These are phyloP conservation scores for Orthosia gothica DNA, from an alignment of 2,888 invertebrate genomes.

Conservation along the genomic window DNA sequence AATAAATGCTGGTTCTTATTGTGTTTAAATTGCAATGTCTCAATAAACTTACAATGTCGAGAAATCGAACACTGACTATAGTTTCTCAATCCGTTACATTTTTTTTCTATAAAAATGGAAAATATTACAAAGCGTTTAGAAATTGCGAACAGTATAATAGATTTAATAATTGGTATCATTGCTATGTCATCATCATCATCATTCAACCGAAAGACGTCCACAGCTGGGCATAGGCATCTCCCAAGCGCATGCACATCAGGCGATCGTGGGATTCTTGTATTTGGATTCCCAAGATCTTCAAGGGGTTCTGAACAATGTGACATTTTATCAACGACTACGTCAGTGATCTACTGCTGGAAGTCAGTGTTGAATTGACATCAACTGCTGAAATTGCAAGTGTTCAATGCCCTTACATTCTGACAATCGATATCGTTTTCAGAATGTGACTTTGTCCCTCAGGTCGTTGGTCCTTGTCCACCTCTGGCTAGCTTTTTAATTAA, in stretches of 20 bases:
- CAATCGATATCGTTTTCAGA: not conserved
- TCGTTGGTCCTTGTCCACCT: not conserved
- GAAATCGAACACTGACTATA: conserved; percentile 8
- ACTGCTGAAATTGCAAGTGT: no score
- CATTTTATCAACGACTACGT: not conserved
- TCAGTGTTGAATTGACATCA: not conserved
- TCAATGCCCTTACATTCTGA: not conserved
- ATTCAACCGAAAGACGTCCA: not conserved
- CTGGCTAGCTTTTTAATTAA: not conserved
- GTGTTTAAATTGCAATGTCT: not conserved
- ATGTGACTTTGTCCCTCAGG: not conserved
- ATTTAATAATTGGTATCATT: not conserved
- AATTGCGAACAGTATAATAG: not conserved
- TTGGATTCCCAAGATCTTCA: not conserved
- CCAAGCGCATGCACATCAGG: no score
- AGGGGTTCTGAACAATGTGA: not conserved
- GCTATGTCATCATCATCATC: conserved; percentile 1
- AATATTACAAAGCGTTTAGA: not conserved
- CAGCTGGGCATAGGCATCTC: not conserved
- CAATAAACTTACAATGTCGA: conserved; percentile 2
- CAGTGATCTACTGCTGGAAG: no score
- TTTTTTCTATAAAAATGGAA: conserved; percentile 9
- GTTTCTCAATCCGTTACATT: conserved; percentile 8
- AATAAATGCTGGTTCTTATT: not conserved
- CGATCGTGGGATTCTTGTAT: not conserved